Percentiles rank a stretch among this genome's conserved stretches.
phyloP scores from a whole-genome alignment of 2,113 vertebrate species.

The Halcyon senegalensis region DNA sequence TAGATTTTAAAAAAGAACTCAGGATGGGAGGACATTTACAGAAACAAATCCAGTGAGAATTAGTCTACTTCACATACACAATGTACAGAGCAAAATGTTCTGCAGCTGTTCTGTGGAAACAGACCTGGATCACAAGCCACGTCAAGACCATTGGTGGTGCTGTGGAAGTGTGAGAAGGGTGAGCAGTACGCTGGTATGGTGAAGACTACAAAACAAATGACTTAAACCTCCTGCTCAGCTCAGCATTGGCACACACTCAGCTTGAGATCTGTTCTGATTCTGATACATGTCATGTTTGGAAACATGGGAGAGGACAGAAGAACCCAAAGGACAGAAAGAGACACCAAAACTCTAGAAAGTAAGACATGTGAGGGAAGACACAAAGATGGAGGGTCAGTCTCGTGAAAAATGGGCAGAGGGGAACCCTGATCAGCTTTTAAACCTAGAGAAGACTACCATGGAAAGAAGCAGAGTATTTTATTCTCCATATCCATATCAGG shows the following conservation, averaged over 20 bases:
- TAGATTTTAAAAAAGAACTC: background rate
- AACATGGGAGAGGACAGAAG: background rate
- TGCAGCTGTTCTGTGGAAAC: background rate
- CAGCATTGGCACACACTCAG: background rate
- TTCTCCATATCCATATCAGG: background rate
- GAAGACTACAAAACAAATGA: background rate
- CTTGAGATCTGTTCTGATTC: background rate
- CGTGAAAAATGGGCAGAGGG: background rate
- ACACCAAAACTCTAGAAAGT: background rate
- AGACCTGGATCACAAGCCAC: background rate
- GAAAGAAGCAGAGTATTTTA: background rate
- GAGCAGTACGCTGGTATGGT: background rate
- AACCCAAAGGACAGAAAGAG: background rate
- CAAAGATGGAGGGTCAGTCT: background rate
- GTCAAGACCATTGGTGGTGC: accelerated
- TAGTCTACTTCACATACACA: background rate
- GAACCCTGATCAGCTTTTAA: background rate
- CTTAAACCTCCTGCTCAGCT: background rate
- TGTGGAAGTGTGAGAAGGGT: background rate
- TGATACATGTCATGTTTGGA: background rate
- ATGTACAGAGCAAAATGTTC: background rate
- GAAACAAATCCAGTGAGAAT: background rate
- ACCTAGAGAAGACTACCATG: background rate
- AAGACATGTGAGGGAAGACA: background rate
- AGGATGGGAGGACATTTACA: background rate